Percentiles rank a stretch among this genome's conserved stretches.
phyloP scores from a whole-genome alignment of 2,113 vertebrate genomes.

The Chlorodrepanis virens region DNA sequence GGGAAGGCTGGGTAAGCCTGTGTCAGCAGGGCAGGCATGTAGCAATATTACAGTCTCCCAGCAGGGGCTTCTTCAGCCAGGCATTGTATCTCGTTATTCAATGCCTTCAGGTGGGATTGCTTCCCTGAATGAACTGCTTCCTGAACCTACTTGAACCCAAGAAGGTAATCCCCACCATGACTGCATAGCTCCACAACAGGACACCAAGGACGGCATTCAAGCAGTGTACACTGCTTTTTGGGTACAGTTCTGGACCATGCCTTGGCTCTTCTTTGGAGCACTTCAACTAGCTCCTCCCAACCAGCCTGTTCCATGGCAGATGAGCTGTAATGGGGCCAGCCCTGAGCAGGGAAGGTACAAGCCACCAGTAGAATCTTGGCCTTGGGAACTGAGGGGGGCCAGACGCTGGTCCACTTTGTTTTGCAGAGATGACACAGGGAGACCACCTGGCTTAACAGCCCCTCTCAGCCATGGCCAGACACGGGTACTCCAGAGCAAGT shows the following conservation, averaged over 20 bases:
- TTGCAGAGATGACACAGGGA: background rate
- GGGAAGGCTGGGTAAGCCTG: background rate
- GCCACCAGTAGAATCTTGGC: background rate
- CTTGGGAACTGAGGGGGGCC: rapidly evolving
- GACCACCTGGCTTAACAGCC: background rate
- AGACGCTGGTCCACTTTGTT: background rate
- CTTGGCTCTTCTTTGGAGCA: background rate
- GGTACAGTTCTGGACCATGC: background rate
- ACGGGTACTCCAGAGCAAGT: rapidly evolving
- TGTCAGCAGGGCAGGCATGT: background rate
- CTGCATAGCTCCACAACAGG: background rate
- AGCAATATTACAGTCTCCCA: background rate
- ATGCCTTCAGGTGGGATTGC: background rate
- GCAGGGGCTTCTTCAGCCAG: background rate
- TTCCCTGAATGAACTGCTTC: background rate
- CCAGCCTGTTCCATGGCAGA: background rate
- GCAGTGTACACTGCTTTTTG: background rate
- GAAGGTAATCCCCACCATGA: background rate
- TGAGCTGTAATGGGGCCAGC: background rate
- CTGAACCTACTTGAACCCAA: background rate
- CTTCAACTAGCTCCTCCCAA: background rate
- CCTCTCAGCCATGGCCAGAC: background rate
- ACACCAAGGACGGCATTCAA: background rate
- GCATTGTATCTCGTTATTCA: background rate
- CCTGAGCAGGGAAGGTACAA: background rate